phyloP scores from a whole-genome alignment of 2,113 vertebrate species.

The Acanthisitta chloris region DNA sequence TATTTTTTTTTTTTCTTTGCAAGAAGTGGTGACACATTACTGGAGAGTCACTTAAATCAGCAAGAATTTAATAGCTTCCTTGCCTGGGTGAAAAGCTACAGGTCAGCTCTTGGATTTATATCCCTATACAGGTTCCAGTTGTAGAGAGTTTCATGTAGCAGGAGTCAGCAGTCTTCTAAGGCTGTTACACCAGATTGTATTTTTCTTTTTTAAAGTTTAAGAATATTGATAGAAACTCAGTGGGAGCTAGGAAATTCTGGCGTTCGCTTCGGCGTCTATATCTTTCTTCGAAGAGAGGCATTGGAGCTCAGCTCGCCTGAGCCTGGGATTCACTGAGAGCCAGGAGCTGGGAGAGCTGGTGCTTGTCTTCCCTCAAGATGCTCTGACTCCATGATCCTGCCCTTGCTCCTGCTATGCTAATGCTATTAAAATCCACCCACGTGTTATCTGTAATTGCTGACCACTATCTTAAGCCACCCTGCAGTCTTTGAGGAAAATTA shows the following conservation, averaged over 20 bases:
- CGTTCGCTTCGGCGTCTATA: neutral
- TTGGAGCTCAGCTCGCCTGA: neutral
- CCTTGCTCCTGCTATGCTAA: neutral
- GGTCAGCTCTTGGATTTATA: conserved; percentile 1
- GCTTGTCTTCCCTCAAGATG: neutral
- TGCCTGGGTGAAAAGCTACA: neutral
- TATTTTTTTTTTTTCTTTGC: neutral
- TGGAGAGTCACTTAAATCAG: neutral
- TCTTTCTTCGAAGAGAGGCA: neutral
- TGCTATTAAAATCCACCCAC: neutral
- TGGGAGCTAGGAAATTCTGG: conserved; percentile 54
- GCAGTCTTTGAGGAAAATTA: conserved; percentile 21
- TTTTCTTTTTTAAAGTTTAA: conserved; percentile 66
- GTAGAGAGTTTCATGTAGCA: neutral
- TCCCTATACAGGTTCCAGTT: neutral
- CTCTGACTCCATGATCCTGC: rapidly evolving
- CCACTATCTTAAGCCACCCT: conserved; percentile 30
- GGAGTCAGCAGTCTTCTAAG: conserved; percentile 32
- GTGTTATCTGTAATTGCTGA: conserved; percentile 20
- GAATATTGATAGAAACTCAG: conserved; percentile 65
- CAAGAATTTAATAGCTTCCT: neutral
- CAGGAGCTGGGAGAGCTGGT: neutral
- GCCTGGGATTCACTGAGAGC: neutral
- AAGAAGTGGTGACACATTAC: rapidly evolving
- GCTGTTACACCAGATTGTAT: conserved; percentile 56